Evolutionary conservation across 1,140 invertebrate species (phyloP).

Genomic region (Macrobrachium rosenbergii): DNA sequence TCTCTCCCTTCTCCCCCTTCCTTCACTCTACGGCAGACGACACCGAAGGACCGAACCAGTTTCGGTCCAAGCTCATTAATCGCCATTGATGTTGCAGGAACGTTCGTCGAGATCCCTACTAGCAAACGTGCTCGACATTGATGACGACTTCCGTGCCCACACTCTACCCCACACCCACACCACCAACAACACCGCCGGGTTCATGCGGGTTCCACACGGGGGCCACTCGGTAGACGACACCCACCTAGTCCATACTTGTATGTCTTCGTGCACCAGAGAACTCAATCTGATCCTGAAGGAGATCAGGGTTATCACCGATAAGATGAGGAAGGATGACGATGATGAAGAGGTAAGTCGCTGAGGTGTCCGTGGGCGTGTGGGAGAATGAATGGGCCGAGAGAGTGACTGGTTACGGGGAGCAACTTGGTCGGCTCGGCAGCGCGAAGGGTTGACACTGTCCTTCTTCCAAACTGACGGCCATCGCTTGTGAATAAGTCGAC

Average conservation of each 20-base stretch:
- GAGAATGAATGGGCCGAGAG: background rate
- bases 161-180: constrained; percentile 67
- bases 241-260: constrained; percentile 71
- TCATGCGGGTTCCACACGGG: constrained; percentile 67
- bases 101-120: constrained; percentile 87
- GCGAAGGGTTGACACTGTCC: no score
- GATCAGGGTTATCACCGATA: constrained; percentile 85
- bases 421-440: no score
- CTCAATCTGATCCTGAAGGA: constrained; percentile 95
- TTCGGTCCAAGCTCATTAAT: constrained; percentile 60
- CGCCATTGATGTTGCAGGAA: constrained; percentile 73
- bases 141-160: constrained; percentile 88
- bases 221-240: constrained; percentile 71
- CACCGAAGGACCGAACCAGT: background rate
- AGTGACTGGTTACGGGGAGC: no score
- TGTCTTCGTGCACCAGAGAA: constrained; percentile 84
- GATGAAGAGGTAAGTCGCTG: constrained; percentile 79
- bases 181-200: constrained; percentile 68
- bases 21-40: background rate
- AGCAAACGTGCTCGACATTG: constrained; percentile 86
- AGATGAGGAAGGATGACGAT: constrained; percentile 91
- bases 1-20: constrained; percentile 6
- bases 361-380: background rate
- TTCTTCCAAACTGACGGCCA: no score
- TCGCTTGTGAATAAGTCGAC: no score